phyloP scores from a whole-genome alignment of 2,888 invertebrate species.

The Pycnomerus fuliginosus region DNA sequence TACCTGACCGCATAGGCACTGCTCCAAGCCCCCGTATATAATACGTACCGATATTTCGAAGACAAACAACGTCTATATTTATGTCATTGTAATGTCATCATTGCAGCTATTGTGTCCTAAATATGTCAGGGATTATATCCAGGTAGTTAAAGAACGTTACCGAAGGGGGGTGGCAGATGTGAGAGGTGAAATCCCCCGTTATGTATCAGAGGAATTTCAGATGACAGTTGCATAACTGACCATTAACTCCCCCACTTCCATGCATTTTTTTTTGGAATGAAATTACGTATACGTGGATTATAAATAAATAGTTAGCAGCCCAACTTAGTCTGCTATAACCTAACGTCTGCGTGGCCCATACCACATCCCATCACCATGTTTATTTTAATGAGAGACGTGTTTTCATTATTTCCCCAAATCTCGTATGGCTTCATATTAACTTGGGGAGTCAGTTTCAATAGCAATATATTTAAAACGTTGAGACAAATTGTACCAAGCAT shows the following conservation, averaged over 20 bases:
- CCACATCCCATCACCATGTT: slow-evolving; percentile 37
- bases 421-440: slow-evolving; percentile 11
- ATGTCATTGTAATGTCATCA: slow-evolving; percentile 53
- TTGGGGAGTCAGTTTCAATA: neutral
- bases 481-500: slow-evolving; percentile 1
- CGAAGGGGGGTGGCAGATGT: slow-evolving; percentile 22
- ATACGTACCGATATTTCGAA: slow-evolving; percentile 45
- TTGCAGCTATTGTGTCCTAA: slow-evolving; percentile 48
- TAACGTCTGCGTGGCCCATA: slow-evolving; percentile 39
- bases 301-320: slow-evolving; percentile 35
- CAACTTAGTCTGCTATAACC: slow-evolving; percentile 43
- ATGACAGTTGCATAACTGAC: slow-evolving; percentile 27
- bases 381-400: slow-evolving; percentile 46
- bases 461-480: neutral
- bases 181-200: slow-evolving; percentile 3
- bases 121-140: slow-evolving; percentile 39
- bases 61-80: slow-evolving; percentile 52
- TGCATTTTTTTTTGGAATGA: too few species aligned
- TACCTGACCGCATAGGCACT: slow-evolving; percentile 48
- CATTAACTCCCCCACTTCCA: slow-evolving; percentile 22
- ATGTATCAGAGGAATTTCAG: slow-evolving; percentile 12
- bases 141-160: slow-evolving; percentile 15
- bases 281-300: slow-evolving; percentile 25
- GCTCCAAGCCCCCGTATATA: slow-evolving; percentile 41
- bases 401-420: slow-evolving; percentile 44